These are phyloP conservation scores for Pachyramphus minor DNA, from an alignment of 2,113 vertebrate species.

Conservation along the genomic window DNA sequence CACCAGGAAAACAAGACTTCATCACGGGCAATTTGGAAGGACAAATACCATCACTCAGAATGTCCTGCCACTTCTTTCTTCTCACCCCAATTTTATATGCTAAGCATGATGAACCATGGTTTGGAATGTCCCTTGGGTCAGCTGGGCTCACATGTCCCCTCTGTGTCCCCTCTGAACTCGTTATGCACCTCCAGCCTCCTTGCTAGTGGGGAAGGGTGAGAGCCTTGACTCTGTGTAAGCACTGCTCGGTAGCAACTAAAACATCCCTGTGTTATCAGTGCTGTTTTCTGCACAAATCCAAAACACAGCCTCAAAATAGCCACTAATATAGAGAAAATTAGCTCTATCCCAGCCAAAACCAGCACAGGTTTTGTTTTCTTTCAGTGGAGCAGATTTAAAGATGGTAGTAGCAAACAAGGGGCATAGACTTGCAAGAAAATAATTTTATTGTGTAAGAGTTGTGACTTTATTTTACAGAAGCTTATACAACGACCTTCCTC, in stretches of 20 bases:
- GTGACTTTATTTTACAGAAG: not conserved
- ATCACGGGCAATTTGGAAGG: not conserved
- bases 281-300: not conserved
- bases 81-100: not conserved
- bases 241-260: accelerated
- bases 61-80: accelerated
- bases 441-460: not conserved
- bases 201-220: not conserved
- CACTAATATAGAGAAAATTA: not conserved
- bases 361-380: not conserved
- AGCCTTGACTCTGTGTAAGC: not conserved
- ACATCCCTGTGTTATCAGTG: not conserved
- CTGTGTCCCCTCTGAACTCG: not conserved
- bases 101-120: not conserved
- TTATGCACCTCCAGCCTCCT: not conserved
- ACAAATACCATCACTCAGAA: not conserved
- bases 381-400: not conserved
- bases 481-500: not conserved
- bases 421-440: not conserved
- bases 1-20: not conserved
- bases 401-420: not conserved
- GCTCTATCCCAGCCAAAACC: not conserved
- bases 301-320: not conserved
- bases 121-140: not conserved
- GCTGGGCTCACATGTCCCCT: not conserved